phyloP scores from a whole-genome alignment of 2,888 invertebrate genomes.

The Ferdinandea cuprea region DNA sequence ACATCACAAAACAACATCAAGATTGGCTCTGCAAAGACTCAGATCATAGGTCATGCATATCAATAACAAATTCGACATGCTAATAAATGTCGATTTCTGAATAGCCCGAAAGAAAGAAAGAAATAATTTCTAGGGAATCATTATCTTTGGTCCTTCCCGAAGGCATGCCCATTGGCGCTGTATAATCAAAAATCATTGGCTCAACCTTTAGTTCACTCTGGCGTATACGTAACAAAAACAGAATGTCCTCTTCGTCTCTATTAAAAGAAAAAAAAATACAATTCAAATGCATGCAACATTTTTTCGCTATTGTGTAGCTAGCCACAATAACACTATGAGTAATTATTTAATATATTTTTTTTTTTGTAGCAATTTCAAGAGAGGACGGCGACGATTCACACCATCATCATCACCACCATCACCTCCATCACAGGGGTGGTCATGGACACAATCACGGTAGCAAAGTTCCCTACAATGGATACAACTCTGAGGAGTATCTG shows the following conservation, averaged over 20 bases:
- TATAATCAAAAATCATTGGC: neutral
- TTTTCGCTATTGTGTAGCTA: neutral
- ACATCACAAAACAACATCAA: too few relatives aligned
- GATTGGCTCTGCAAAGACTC: too few relatives aligned
- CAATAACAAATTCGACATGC: too few relatives aligned
- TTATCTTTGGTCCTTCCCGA: too few relatives aligned
- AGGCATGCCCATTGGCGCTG: neutral
- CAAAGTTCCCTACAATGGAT: constrained; percentile 95
- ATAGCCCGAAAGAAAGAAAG: too few relatives aligned
- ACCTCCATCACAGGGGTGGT: constrained; percentile 85
- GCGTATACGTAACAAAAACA: constrained; percentile 27
- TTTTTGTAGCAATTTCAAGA: constrained; percentile 92
- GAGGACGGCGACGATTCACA: constrained; percentile 91
- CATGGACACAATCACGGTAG: constrained; percentile 85
- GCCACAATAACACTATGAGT: constrained; percentile 45
- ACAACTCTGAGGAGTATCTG: constrained; percentile 94
- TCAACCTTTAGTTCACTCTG: constrained; percentile 5
- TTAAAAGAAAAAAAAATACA: too few relatives aligned
- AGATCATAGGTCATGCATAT: too few relatives aligned
- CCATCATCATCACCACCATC: constrained; percentile 85
- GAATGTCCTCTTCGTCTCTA: too few relatives aligned
- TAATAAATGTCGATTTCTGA: too few relatives aligned
- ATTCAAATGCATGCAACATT: constrained; percentile 11
- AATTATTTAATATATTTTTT: constrained; percentile 63
- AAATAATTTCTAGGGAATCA: too few relatives aligned